These are phyloP conservation scores for Chrysochloris asiatica DNA, from an alignment of 2,113 vertebrate genomes.

Conservation along the genomic window DNA sequence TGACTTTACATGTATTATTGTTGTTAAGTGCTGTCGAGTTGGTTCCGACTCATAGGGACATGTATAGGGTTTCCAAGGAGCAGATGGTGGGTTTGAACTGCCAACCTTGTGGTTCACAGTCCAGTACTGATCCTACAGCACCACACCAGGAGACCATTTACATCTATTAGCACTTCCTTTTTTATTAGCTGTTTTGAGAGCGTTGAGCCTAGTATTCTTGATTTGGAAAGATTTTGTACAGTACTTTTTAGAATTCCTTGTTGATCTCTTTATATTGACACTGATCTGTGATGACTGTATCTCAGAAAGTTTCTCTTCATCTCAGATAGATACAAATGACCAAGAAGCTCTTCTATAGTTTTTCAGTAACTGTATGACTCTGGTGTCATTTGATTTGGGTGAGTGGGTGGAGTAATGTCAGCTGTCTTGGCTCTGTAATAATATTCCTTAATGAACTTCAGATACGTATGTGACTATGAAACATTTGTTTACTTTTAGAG, in stretches of 20 bases:
- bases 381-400: background rate
- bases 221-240: conserved; percentile 31
- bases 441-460: conserved; percentile 35
- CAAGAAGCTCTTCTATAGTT: background rate
- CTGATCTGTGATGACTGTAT: background rate
- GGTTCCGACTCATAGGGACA: too few relatives aligned
- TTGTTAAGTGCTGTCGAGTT: too few relatives aligned
- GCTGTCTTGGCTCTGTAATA: background rate
- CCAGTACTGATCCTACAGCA: too few relatives aligned
- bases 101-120: too few relatives aligned
- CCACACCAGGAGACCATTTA: too few relatives aligned
- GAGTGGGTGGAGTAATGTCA: background rate
- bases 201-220: background rate
- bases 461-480: background rate
- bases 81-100: too few relatives aligned
- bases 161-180: background rate
- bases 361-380: background rate
- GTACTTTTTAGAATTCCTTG: conserved; percentile 6
- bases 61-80: too few relatives aligned
- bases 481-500: conserved; percentile 27
- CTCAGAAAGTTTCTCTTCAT: too few relatives aligned
- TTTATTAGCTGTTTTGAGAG: conserved; percentile 23
- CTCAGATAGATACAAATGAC: background rate
- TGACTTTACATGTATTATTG: too few relatives aligned
- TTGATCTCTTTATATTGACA: background rate